Evolutionary conservation across 2,888 invertebrate species (phyloP).

Genomic region (Nemurella pictetii): DNA sequence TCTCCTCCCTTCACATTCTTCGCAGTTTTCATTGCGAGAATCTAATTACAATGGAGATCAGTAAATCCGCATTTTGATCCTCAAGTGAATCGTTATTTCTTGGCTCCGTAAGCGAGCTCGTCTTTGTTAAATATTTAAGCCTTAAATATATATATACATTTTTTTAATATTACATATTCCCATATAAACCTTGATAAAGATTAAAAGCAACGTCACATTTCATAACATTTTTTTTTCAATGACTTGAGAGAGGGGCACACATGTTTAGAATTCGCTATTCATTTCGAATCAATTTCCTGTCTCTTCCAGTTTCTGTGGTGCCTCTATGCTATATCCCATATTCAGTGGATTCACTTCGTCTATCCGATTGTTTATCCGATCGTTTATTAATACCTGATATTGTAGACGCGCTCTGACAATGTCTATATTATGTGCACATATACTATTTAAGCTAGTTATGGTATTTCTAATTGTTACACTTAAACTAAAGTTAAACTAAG

Average conservation of each 20-base stretch:
- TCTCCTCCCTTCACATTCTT: conserved; percentile 1
- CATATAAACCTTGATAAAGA: background rate
- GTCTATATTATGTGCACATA: conserved; percentile 4
- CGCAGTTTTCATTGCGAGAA: conserved; percentile 1
- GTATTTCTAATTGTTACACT: conserved; percentile 24
- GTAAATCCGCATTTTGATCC: background rate
- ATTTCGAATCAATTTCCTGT: background rate
- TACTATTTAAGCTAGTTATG: conserved; percentile 19
- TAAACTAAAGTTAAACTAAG: conserved; percentile 13
- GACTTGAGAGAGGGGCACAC: no score
- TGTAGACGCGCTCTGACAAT: background rate
- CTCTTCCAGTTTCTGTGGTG: background rate
- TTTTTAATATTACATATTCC: background rate
- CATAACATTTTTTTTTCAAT: no score
- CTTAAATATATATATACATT: no score
- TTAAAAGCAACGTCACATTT: background rate
- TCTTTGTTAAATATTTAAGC: no score
- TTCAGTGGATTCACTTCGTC: background rate
- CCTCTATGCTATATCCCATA: no score
- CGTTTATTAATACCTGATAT: background rate
- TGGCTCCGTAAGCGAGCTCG: background rate
- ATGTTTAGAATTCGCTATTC: background rate
- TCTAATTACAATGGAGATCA: conserved; percentile 28
- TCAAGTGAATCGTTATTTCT: background rate
- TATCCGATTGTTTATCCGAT: no score